Conservation (phyloP, 2,113 vertebrate genomes). For the Pomatorhinus ruficollis region DNA sequence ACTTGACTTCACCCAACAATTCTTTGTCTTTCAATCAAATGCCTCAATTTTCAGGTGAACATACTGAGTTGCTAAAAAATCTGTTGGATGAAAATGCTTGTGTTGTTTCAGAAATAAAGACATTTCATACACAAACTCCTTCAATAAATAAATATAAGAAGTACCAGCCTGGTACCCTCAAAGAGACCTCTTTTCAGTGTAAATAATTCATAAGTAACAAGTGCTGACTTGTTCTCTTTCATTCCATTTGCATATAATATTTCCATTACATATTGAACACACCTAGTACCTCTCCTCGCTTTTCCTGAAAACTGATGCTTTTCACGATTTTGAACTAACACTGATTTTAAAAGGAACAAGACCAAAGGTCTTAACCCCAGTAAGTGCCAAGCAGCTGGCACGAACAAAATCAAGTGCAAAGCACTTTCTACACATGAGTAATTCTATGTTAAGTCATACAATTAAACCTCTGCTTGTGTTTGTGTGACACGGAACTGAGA, state of each 20-base stretch:
- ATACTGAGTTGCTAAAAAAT: accelerated
- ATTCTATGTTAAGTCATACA: neutral
- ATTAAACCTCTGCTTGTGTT: neutral
- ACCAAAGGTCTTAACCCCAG: neutral
- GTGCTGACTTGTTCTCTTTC: neutral
- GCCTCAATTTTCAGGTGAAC: neutral
- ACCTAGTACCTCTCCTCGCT: neutral
- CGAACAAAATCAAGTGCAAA: neutral
- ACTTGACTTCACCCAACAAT: neutral
- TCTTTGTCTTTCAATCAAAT: neutral
- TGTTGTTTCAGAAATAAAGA: neutral
- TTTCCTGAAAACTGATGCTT: neutral
- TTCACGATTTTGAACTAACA: neutral
- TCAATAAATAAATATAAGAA: neutral
- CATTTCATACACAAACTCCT: neutral
- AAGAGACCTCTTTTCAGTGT: neutral
- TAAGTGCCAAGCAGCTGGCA: neutral
- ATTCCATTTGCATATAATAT: neutral
- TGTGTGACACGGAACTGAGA: neutral
- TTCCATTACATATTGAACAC: neutral
- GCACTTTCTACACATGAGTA: neutral
- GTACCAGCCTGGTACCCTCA: neutral
- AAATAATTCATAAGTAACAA: neutral
- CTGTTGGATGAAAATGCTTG: neutral
- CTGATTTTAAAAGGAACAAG: neutral